Conservation (phyloP, 2,888 invertebrate genomes). For the Aethes cnicana region DNA sequence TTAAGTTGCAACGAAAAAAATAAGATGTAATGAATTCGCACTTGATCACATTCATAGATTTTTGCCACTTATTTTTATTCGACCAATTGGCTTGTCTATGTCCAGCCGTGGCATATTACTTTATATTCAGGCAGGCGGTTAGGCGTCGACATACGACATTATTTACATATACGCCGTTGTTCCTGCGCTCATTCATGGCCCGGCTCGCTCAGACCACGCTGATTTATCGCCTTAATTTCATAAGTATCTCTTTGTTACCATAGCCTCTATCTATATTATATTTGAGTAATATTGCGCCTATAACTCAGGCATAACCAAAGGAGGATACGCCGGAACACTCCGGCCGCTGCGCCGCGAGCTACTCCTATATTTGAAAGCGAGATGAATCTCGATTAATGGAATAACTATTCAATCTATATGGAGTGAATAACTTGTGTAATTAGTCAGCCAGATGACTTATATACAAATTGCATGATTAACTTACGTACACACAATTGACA, state of each 20-base stretch:
- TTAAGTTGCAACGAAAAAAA: too few relatives aligned
- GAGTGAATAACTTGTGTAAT: not conserved
- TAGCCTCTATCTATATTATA: slow-evolving; percentile 70
- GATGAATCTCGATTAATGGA: slow-evolving; percentile 24
- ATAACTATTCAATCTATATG: slow-evolving; percentile 15
- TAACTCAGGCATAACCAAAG: slow-evolving; percentile 57
- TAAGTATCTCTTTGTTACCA: slow-evolving; percentile 80
- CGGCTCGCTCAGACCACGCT: slow-evolving; percentile 58
- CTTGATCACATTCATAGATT: not conserved
- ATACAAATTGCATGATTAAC: not conserved
- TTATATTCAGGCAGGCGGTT: slow-evolving; percentile 64
- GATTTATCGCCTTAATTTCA: slow-evolving; percentile 81
- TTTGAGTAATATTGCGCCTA: slow-evolving; percentile 63
- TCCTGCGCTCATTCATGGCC: slow-evolving; percentile 72
- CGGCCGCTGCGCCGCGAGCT: slow-evolving; percentile 31
- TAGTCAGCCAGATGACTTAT: too few relatives aligned
- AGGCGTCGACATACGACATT: slow-evolving; percentile 64
- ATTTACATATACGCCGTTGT: slow-evolving; percentile 79
- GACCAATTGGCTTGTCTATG: slow-evolving; percentile 56
- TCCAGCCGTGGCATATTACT: slow-evolving; percentile 66
- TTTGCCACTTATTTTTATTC: slow-evolving; percentile 45
- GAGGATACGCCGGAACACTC: slow-evolving; percentile 48
- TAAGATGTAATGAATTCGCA: not conserved
- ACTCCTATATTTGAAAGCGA: slow-evolving; percentile 29
- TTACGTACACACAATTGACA: too few relatives aligned